These are phyloP conservation scores for Drosophila neotestacea DNA, from an alignment of 2,888 invertebrate species.

Conservation along the genomic window DNA sequence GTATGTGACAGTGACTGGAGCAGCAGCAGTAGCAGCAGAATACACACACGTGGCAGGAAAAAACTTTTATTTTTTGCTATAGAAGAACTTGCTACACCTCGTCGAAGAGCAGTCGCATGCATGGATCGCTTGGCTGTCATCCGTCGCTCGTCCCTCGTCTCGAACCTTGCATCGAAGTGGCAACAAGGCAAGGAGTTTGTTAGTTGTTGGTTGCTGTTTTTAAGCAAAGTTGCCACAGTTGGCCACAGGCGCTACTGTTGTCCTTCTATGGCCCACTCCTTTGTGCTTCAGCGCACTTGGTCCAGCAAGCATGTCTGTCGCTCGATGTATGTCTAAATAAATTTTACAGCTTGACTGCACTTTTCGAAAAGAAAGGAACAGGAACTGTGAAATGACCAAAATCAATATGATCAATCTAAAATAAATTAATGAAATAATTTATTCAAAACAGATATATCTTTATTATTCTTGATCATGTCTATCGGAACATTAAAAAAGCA, in stretches of 20 bases:
- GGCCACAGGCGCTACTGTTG: constrained; percentile 38
- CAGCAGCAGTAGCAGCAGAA: constrained; percentile 17
- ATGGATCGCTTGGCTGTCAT: constrained; percentile 30
- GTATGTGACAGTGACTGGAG: background rate
- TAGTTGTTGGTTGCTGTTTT: constrained; percentile 37
- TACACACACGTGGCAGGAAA: constrained; percentile 43
- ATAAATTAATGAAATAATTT: background rate
- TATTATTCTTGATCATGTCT: too few relatives aligned
- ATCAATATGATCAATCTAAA: background rate
- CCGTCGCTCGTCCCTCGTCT: constrained; percentile 3
- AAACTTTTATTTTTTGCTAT: constrained; percentile 20
- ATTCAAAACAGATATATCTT: background rate
- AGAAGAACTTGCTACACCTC: constrained; percentile 49
- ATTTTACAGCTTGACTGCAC: constrained; percentile 52
- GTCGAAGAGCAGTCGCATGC: constrained; percentile 17
- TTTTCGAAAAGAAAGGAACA: constrained; percentile 12
- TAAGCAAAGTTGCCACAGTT: constrained; percentile 53
- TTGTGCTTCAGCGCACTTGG: constrained; percentile 18
- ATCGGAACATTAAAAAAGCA: too few relatives aligned
- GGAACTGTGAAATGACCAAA: background rate
- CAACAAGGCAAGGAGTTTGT: constrained; percentile 30
- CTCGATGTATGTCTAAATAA: constrained; percentile 62
- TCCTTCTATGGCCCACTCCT: constrained; percentile 21
- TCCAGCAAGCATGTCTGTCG: constrained; percentile 31
- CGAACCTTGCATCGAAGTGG: background rate